These are phyloP conservation scores for Dryadula phaetusa DNA, from an alignment of 2,888 invertebrate genomes.

Conservation along the genomic window DNA sequence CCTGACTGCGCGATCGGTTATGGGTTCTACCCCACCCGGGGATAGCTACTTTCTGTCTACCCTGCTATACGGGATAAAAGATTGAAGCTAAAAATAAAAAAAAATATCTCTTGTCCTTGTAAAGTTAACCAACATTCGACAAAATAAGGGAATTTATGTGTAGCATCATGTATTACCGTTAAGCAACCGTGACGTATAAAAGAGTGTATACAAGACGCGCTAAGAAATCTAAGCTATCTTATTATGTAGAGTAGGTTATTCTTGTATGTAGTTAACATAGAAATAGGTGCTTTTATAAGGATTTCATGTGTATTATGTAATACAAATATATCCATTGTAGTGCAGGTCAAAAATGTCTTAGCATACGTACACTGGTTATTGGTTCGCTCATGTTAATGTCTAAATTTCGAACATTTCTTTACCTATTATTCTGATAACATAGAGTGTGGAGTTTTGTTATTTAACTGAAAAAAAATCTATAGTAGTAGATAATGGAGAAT, in stretches of 20 bases:
- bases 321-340: neutral
- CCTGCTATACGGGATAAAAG: no score
- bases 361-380: no score
- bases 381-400: neutral
- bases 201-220: conserved; percentile 3
- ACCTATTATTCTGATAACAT: no score
- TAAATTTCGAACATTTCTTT: no score
- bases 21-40: no score
- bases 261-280: conserved; percentile 8
- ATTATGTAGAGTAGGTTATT: conserved; percentile 15
- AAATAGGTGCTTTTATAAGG: neutral
- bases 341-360: no score
- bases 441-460: no score
- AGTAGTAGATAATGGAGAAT: no score
- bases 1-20: no score
- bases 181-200: neutral
- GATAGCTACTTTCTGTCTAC: no score
- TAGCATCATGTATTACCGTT: conserved; percentile 10
- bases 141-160: conserved; percentile 19
- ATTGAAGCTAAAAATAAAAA: no score
- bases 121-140: conserved; percentile 11
- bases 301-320: neutral
- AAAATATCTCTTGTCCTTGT: neutral
- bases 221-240: conserved; percentile 9
- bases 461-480: no score